A percentile compares a stretch with the other conserved stretches of the same genome.
These are phyloP conservation scores for Cheilosia vulpina DNA, from an alignment of 2,888 invertebrate species.

Conservation along the genomic window DNA sequence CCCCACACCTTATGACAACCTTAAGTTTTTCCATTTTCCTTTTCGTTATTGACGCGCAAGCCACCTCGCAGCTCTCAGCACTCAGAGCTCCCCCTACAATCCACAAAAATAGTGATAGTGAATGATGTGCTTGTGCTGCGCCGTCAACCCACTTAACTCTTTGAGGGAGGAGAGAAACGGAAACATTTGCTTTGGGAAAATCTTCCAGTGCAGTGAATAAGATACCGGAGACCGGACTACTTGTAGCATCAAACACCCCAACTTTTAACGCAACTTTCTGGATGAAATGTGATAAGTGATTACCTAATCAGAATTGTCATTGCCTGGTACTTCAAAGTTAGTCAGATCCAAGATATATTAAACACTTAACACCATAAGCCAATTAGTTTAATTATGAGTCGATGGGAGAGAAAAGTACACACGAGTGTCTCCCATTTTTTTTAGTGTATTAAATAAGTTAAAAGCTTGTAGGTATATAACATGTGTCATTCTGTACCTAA, in stretches of 20 bases:
- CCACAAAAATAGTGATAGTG: constrained; percentile 1
- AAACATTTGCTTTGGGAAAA: constrained; percentile 37
- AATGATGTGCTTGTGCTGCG: too few species aligned
- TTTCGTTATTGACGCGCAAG: constrained; percentile 37
- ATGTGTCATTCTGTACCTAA: not conserved
- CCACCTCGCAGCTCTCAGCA: constrained; percentile 18
- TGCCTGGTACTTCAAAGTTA: not conserved
- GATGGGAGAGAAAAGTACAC: constrained; percentile 15
- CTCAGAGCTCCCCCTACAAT: constrained; percentile 44
- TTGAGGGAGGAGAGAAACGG: constrained; percentile 22
- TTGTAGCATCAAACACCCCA: not conserved
- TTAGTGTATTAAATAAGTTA: constrained; percentile 11
- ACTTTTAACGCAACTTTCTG: not conserved
- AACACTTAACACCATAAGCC: constrained; percentile 1
- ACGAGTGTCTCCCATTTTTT: constrained; percentile 3
- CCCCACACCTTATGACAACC: constrained; percentile 27
- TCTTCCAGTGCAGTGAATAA: constrained; percentile 48
- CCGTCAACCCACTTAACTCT: constrained; percentile 16
- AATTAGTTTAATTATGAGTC: constrained; percentile 34
- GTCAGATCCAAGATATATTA: not conserved
- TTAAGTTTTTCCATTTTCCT: constrained; percentile 19
- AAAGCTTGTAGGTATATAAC: constrained; percentile 21
- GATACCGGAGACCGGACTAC: constrained; percentile 26
- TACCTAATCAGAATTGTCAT: not conserved
- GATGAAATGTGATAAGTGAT: constrained; percentile 3